Percentiles rank a stretch among this genome's conserved stretches.
Conservation (phyloP, 2,888 invertebrate genomes). For the Sminthurides aquaticus region DNA sequence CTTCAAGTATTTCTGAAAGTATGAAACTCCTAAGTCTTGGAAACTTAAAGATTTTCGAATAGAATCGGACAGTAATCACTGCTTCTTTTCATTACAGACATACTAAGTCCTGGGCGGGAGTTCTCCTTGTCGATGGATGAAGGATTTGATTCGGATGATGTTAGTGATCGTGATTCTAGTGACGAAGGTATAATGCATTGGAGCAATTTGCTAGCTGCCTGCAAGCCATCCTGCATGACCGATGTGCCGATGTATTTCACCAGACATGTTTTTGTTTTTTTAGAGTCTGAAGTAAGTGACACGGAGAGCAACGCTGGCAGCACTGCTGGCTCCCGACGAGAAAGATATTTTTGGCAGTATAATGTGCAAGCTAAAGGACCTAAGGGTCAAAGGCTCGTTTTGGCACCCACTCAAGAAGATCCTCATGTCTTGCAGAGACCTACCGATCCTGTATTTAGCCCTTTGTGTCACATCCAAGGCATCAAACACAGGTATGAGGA, state of each 20-base stretch:
- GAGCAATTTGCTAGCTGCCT: neutral
- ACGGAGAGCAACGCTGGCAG: conserved; percentile 43
- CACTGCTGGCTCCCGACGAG: conserved; percentile 46
- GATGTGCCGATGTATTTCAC: neutral
- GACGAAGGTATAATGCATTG: conserved; percentile 36
- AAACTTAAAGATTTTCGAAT: too few relatives aligned
- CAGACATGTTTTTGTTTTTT: conserved; percentile 4
- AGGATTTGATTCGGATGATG: conserved; percentile 53
- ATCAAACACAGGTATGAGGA: conserved; percentile 82
- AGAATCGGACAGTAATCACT: too few relatives aligned
- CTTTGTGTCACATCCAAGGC: conserved; percentile 79
- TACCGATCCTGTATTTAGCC: conserved; percentile 93
- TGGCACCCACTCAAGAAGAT: conserved; percentile 78
- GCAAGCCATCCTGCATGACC: neutral
- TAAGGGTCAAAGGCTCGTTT: conserved; percentile 80
- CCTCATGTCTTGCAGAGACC: conserved; percentile 83
- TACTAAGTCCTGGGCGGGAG: conserved; percentile 65
- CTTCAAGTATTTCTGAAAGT: conserved; percentile 42
- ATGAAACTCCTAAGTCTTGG: too few relatives aligned
- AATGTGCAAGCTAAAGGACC: conserved; percentile 97
- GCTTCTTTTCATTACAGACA: conserved; percentile 55
- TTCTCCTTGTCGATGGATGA: conserved; percentile 50
- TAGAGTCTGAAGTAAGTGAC: conserved; percentile 43
- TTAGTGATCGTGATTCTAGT: conserved; percentile 42
- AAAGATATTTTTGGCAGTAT: conserved; percentile 95